phyloP scores from a whole-genome alignment of 2,888 invertebrate species.

The Epinotia demarniana region DNA sequence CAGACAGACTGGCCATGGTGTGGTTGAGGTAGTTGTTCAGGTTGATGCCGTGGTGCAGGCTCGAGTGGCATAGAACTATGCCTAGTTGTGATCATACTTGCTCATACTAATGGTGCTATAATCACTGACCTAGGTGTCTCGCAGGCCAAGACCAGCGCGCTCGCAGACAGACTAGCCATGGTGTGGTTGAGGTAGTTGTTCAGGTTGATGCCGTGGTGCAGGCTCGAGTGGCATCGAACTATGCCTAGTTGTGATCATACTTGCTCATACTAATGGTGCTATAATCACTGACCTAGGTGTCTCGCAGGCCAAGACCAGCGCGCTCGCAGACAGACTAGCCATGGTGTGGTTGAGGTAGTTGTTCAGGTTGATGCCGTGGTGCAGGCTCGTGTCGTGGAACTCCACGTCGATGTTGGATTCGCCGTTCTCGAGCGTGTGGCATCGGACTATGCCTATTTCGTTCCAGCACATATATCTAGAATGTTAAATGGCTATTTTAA shows the following conservation, averaged over 20 bases:
- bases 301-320: constrained; percentile 91
- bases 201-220: no score
- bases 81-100: constrained; percentile 81
- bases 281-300: constrained; percentile 83
- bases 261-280: background rate
- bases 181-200: no score
- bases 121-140: no score
- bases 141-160: no score
- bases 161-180: constrained; percentile 89
- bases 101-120: no score
- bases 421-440: constrained; percentile 88
- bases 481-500: constrained; percentile 36
- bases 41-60: constrained; percentile 93
- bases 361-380: constrained; percentile 95
- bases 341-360: constrained; percentile 94
- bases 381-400: constrained; percentile 95
- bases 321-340: constrained; percentile 93
- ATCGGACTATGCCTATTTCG: constrained; percentile 94
- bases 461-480: constrained; percentile 94
- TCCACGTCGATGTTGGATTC: constrained; percentile 96
- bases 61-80: constrained; percentile 94
- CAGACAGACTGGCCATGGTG: constrained; percentile 94
- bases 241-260: no score
- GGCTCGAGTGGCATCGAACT: no score
- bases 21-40: constrained; percentile 94